phyloP scores from a whole-genome alignment of 2,888 invertebrate species.

The Thymelicus sylvestris region DNA sequence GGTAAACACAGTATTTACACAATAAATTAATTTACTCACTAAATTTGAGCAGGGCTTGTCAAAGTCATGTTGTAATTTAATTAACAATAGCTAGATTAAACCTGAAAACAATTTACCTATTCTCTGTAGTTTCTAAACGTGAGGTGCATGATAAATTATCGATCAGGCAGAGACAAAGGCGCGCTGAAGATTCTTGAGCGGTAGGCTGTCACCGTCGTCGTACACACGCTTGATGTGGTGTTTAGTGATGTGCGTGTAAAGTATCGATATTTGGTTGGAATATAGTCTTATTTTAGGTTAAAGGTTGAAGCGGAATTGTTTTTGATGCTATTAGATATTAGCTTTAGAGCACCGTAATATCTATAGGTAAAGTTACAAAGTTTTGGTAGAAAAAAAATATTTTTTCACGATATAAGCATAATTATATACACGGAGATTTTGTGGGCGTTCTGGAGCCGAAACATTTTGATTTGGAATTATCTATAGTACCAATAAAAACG shows the following conservation, averaged over 20 bases:
- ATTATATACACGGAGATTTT: no score
- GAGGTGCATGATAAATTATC: constrained; percentile 47
- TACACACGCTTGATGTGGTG: constrained; percentile 42
- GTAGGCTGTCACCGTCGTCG: constrained; percentile 42
- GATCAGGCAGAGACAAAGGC: constrained; percentile 45
- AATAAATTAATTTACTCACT: constrained; percentile 1
- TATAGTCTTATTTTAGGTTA: no score
- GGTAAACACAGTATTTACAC: neutral
- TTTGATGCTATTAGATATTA: no score
- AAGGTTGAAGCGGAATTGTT: no score
- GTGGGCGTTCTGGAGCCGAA: no score
- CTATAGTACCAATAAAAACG: no score
- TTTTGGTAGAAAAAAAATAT: no score
- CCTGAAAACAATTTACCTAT: constrained; percentile 6
- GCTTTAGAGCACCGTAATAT: no score
- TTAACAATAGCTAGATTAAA: neutral
- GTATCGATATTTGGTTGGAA: neutral
- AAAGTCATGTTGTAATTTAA: neutral
- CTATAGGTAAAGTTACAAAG: no score
- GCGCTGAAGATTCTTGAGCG: constrained; percentile 42
- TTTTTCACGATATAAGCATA: no score
- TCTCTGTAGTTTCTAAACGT: constrained; percentile 12
- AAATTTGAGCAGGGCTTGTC: neutral
- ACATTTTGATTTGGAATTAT: no score
- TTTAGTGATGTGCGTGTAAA: constrained; percentile 33